Base-by-base conservation (phyloP, 23 tunicate genomes). In the Styela clava region DNA sequence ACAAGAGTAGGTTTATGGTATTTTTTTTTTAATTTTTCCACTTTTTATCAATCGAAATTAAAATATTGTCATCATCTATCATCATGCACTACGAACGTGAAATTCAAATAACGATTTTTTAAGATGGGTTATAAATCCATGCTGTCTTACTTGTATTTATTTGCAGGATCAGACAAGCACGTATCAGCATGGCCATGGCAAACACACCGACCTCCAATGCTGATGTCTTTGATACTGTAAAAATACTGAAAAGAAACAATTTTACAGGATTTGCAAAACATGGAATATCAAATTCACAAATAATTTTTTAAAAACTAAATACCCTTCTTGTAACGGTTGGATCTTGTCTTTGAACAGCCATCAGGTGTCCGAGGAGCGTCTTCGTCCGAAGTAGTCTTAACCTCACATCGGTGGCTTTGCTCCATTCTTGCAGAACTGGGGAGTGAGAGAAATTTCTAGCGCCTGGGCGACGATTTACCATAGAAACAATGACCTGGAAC, bases 131-230 rank as follows among this genome's bases (percentile, higher is more conserved):
- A n/a, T n/a, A n/a, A n/a, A n/a, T n/a, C n/a, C n/a, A n/a, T n/a
- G n/a, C n/a, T n/a, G 9, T 69, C 88, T 72, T 92, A 92, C 96
- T 86, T 90, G 93, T 86, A 95, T 73, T 64, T 85, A 74, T 90
- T 89, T 20, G 18, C 24, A 26, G 88, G 84, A 73, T 95, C 99
- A 1, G 99, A 81, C 32, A n/a, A 24, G 69, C 99, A 95, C 0
- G 84, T 87, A 74, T 95, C 87, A 1, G 99, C 99, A 52, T 95
- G 99, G 16, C 99, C 99, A 67, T 95, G 86, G 74, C 99, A 95
- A 7, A 91, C 99, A 86, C 99, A 95, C 73, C 99, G 61, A 16
- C 99, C 99, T 2, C 99, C 99, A 73, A 95, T 80, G 73, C 97
- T 91, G 68, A 95, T 87, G 86, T 95, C 99, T 82, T 94, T 88